A percentile compares a stretch with the other conserved stretches of the same genome.
phyloP scores from a whole-genome alignment of 92 coral and sea anemone species.

The Phymanthus crucifer region DNA sequence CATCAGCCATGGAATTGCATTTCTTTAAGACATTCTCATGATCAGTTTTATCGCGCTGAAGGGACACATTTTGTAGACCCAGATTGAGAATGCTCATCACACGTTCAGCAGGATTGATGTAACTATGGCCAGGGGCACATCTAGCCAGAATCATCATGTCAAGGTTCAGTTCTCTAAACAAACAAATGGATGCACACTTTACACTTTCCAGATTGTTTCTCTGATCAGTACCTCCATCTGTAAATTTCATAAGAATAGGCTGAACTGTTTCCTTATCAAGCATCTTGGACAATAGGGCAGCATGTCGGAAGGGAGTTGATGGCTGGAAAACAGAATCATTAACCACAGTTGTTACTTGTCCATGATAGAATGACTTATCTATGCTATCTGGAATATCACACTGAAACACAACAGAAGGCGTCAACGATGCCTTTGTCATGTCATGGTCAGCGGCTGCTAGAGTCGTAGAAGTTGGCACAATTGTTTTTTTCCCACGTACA shows the following conservation, averaged over 20 bases:
- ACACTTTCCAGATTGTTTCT: conserved; percentile 40
- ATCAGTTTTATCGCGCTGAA: conserved; percentile 33
- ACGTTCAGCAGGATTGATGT: conserved; percentile 57
- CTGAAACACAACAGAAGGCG: conserved; percentile 31
- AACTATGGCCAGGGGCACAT: conserved; percentile 44
- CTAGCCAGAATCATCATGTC: conserved; percentile 47
- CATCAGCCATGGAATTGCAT: conserved; percentile 34
- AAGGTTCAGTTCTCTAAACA: conserved; percentile 34
- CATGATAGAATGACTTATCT: conserved; percentile 30
- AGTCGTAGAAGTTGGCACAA: conserved; percentile 32
- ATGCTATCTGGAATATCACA: conserved; percentile 41
- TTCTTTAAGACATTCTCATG: conserved; percentile 35
- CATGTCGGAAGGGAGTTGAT: conserved; percentile 47
- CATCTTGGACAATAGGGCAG: conserved; percentile 36
- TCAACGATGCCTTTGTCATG: conserved; percentile 33
- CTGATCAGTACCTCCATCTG: conserved; percentile 49
- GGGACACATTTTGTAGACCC: conserved; percentile 43
- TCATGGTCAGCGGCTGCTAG: conserved; percentile 49
- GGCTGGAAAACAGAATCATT: conserved; percentile 48
- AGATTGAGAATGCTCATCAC: conserved; percentile 53
- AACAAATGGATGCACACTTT: conserved; percentile 34
- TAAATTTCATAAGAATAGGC: conserved; percentile 37
- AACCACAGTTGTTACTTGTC: conserved; percentile 38
- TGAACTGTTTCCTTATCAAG: conserved; percentile 10
- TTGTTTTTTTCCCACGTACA: conserved; percentile 27